Percentiles rank a stretch among this genome's conserved stretches.
These are phyloP conservation scores for Vanessa cardui DNA, from an alignment of 2,888 invertebrate genomes.

Conservation along the genomic window DNA sequence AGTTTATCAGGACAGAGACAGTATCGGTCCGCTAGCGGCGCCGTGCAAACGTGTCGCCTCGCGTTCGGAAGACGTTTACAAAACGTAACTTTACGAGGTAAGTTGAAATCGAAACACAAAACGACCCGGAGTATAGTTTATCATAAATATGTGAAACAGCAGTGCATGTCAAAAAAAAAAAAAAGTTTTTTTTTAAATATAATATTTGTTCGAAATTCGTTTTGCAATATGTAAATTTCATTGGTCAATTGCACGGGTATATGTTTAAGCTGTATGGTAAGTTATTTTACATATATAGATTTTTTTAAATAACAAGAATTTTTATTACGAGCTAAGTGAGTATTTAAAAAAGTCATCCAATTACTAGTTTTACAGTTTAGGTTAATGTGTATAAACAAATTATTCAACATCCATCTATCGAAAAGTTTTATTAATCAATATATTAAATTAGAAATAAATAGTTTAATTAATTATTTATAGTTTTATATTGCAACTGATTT, in stretches of 20 bases:
- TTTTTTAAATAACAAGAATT: too few relatives aligned
- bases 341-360: too few relatives aligned
- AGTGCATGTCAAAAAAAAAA: too few relatives aligned
- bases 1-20: slow-evolving; percentile 49
- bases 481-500: too few relatives aligned
- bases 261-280: not conserved
- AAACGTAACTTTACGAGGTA: slow-evolving; percentile 42
- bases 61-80: slow-evolving; percentile 23
- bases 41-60: slow-evolving; percentile 51
- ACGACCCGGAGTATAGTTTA: not conserved
- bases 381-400: too few relatives aligned
- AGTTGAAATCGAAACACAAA: slow-evolving; percentile 17
- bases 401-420: too few relatives aligned
- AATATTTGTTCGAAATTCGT: not conserved
- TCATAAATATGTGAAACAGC: not conserved
- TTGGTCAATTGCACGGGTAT: not conserved
- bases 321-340: too few relatives aligned
- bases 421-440: too few relatives aligned
- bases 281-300: not conserved
- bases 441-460: too few relatives aligned
- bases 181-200: too few relatives aligned
- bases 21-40: slow-evolving; percentile 49
- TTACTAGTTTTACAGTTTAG: too few relatives aligned
- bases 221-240: slow-evolving; percentile 12
- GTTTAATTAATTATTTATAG: too few relatives aligned